These are phyloP conservation scores for Temnopleurus reevesii DNA, from an alignment of 53 echinoderm and acorn worm genomes.

Conservation along the genomic window DNA sequence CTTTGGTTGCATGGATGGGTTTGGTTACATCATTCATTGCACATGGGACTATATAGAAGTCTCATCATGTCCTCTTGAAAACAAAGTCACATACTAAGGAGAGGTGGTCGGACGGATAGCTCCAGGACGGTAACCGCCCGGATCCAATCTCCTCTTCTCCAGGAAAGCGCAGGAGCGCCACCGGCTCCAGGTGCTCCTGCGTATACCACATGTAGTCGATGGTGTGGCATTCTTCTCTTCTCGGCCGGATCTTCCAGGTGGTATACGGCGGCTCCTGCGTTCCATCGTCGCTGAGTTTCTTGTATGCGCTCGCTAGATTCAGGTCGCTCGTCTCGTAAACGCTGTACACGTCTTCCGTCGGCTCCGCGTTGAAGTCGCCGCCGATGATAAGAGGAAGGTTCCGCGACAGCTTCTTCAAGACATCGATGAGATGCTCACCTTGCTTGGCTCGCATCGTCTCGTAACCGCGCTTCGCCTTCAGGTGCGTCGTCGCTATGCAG, in stretches of 20 bases:
- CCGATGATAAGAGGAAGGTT: constrained; percentile 73
- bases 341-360: constrained; percentile 79
- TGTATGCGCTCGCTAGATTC: constrained; percentile 78
- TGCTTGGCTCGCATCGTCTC: constrained; percentile 77
- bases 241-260: constrained; percentile 94
- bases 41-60: no score
- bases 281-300: constrained; percentile 67
- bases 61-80: constrained; percentile 60
- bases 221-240: constrained; percentile 88
- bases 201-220: constrained; percentile 98
- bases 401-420: constrained; percentile 58
- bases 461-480: constrained; percentile 90
- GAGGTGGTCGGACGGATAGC: constrained; percentile 92
- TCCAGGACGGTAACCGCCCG: constrained; percentile 76
- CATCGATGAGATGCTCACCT: constrained; percentile 76
- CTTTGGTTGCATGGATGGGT: constrained; percentile 37
- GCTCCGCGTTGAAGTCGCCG: constrained; percentile 95
- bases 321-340: constrained; percentile 64
- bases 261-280: constrained; percentile 80
- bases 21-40: not conserved
- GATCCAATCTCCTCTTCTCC: constrained; percentile 79
- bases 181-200: constrained; percentile 55
- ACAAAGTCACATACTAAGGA: constrained; percentile 93
- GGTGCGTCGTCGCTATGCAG: constrained; percentile 87
- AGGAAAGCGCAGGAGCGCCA: constrained; percentile 70